These are phyloP conservation scores for Thunnus thynnus DNA, from an alignment of 2,113 vertebrate genomes.

Conservation along the genomic window DNA sequence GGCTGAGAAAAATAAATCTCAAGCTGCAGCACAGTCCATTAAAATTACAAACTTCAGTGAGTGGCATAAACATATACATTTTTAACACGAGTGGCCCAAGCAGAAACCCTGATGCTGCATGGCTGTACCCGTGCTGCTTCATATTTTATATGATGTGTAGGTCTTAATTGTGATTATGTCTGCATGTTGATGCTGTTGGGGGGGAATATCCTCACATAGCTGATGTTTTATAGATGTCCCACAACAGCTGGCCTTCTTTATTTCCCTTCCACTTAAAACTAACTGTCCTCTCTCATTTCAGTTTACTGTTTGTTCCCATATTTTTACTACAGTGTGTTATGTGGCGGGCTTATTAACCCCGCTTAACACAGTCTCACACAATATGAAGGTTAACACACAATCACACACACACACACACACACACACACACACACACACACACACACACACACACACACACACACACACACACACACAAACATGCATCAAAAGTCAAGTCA, in stretches of 20 bases:
- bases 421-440: not conserved
- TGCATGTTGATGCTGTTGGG: constrained; percentile 33
- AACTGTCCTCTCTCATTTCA: not conserved
- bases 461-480: not conserved
- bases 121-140: constrained; percentile 38
- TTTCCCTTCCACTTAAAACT: constrained; percentile 9
- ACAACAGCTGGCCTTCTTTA: constrained; percentile 55
- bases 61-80: constrained; percentile 38
- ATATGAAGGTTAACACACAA: not conserved
- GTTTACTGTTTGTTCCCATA: not conserved
- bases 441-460: not conserved
- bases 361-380: not conserved
- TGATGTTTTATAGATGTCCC: constrained; percentile 70
- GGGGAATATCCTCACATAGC: constrained; percentile 33
- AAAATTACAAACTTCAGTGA: constrained; percentile 16
- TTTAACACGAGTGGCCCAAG: constrained; percentile 35
- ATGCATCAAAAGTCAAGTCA: not conserved
- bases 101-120: constrained; percentile 7
- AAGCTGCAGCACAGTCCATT: constrained; percentile 14
- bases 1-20: not conserved
- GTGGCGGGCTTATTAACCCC: constrained; percentile 3
- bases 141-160: constrained; percentile 67
- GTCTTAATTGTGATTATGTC: constrained; percentile 41
- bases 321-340: not conserved
- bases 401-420: not conserved